Percentiles rank a stretch among this genome's conserved stretches.
These are phyloP conservation scores for Esox masquinongy DNA, from an alignment of 2,797 vertebrate species.

Conservation along the genomic window DNA sequence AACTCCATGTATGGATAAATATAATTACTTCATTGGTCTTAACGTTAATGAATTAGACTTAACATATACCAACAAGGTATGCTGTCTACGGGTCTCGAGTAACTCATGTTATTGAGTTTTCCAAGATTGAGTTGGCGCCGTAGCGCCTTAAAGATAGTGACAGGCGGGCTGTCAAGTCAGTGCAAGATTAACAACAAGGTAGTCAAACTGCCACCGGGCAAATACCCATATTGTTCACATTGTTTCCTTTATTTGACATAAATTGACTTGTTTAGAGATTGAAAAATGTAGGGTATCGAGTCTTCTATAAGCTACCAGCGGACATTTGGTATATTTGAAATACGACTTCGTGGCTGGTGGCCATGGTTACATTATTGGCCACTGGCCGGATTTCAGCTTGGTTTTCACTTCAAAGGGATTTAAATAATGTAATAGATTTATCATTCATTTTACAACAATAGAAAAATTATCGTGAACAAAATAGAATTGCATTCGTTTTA, in stretches of 20 bases:
- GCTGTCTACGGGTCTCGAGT: not conserved
- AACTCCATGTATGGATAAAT: not conserved
- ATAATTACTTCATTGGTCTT: not conserved
- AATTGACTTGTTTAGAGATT: constrained; percentile 17
- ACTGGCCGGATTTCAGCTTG: not conserved
- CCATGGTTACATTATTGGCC: not conserved
- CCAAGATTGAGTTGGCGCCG: constrained; percentile 20
- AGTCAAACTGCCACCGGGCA: constrained; percentile 1
- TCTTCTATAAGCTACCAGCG: not conserved
- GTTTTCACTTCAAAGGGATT: not conserved
- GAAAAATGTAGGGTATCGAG: not conserved
- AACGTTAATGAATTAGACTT: not conserved
- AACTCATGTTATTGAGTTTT: not conserved
- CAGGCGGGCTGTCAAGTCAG: constrained; percentile 20
- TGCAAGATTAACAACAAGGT: constrained; percentile 8
- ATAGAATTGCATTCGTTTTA: not conserved
- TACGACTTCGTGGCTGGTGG: not conserved
- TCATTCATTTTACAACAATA: too few species aligned
- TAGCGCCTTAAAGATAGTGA: constrained; percentile 17
- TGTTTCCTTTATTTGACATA: constrained; percentile 10
- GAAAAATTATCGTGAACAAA: not conserved
- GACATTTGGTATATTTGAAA: not conserved
- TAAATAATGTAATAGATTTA: not conserved
- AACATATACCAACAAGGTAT: not conserved
- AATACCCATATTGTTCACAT: constrained; percentile 6